Conservation (phyloP, 2,113 vertebrate genomes). For the Urocynchramus pylzowi region DNA sequence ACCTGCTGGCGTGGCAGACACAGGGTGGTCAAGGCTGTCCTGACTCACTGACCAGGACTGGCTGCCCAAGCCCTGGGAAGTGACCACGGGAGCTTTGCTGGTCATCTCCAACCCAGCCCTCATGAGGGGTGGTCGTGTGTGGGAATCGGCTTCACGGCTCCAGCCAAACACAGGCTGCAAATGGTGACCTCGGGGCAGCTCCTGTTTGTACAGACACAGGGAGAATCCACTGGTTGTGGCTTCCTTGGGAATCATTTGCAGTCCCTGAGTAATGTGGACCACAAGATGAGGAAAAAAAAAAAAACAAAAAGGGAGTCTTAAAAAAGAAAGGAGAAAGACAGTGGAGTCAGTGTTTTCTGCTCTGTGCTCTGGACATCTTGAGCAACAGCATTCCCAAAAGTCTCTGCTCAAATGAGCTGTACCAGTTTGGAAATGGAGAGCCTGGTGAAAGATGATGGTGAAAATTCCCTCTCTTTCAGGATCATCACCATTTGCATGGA, state of each 20-base stretch:
- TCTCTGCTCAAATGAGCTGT: background rate
- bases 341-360: constrained; percentile 6
- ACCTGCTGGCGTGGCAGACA: rapidly evolving
- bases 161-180: background rate
- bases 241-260: constrained; percentile 35
- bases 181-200: background rate
- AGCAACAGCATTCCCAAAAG: background rate
- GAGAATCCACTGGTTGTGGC: constrained; percentile 43
- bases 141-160: background rate
- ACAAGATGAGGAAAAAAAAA: constrained; percentile 42
- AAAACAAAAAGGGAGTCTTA: background rate
- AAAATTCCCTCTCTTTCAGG: background rate
- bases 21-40: background rate
- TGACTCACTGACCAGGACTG: background rate
- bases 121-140: background rate
- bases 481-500: background rate
- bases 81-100: background rate
- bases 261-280: constrained; percentile 44
- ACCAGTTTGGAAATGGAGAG: background rate
- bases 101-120: background rate
- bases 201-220: constrained; percentile 51
- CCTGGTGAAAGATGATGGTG: background rate
- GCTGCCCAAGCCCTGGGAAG: background rate
- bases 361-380: background rate
- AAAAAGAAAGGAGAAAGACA: constrained; percentile 37